Percentiles rank a stretch among this genome's conserved stretches.
phyloP scores from a whole-genome alignment of 2,797 vertebrate species.

The Ptychobarbus kaznakovi region DNA sequence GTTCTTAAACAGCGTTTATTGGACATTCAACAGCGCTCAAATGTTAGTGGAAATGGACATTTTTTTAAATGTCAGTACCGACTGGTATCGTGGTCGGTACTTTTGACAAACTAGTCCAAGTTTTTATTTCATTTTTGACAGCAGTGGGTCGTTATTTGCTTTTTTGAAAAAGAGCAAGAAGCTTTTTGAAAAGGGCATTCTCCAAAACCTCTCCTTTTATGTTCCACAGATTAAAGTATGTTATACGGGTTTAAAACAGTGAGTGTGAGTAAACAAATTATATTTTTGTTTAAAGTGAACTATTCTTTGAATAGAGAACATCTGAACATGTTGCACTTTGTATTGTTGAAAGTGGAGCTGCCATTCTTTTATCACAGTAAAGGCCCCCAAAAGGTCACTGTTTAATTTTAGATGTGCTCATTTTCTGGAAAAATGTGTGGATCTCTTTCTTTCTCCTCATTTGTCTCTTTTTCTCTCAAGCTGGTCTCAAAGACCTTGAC shows the following conservation, averaged over 20 bases:
- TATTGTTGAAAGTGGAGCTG: conserved; percentile 2
- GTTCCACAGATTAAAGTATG: not conserved
- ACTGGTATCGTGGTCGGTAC: too few relatives aligned
- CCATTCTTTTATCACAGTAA: conserved; percentile 28
- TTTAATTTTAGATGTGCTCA: conserved; percentile 31
- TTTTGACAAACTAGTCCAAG: too few relatives aligned
- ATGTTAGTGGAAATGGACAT: too few relatives aligned
- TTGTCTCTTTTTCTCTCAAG: not conserved
- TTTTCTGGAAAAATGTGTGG: conserved; percentile 8
- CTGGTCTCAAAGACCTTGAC: not conserved
- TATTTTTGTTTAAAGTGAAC: not conserved
- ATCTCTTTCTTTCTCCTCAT: conserved; percentile 37
- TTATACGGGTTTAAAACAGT: not conserved
- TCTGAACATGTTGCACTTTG: not conserved
- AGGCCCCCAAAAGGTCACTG: not conserved
- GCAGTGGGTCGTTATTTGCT: conserved; percentile 18
- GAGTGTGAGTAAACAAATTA: not conserved
- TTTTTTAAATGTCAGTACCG: too few relatives aligned
- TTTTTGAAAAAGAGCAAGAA: not conserved
- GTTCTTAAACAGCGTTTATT: too few relatives aligned
- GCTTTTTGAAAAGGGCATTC: not conserved
- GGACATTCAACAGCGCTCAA: too few relatives aligned
- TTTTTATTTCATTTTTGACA: not conserved
- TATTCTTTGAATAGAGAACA: not conserved
- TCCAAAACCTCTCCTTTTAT: not conserved